Evolutionary conservation across 2,888 invertebrate genomes (phyloP).

Genomic region (Drosophila borealis): DNA sequence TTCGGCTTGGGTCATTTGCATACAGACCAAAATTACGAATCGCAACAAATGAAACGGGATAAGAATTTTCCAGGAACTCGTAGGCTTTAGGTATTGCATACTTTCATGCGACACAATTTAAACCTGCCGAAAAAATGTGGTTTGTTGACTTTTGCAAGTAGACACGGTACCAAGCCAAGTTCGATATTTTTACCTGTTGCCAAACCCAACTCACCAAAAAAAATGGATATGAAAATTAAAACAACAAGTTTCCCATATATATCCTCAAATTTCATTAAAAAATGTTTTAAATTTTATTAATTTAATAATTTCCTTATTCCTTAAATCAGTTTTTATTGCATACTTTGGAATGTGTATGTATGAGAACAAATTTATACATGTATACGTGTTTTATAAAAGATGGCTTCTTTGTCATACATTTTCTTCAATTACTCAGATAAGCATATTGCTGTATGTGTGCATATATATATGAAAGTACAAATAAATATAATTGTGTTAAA

Average conservation of each 20-base stretch:
- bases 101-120: slow-evolving; percentile 28
- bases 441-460: not conserved
- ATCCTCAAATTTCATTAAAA: not conserved
- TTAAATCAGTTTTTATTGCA: not conserved
- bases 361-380: not conserved
- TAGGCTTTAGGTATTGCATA: slow-evolving; percentile 22
- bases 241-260: not conserved
- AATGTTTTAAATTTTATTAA: not conserved
- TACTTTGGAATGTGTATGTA: slow-evolving; percentile 8
- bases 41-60: not conserved
- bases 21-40: not conserved
- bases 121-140: not conserved
- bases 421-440: not conserved
- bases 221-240: not conserved
- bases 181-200: no score
- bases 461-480: not conserved
- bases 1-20: not conserved
- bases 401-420: not conserved
- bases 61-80: not conserved
- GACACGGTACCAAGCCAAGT: not conserved
- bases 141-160: not conserved
- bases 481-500: not conserved
- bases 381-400: not conserved
- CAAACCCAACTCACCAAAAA: no score
- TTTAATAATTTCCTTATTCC: not conserved